Conservation (phyloP, 1,140 invertebrate genomes). For the Drosophila ironensis region DNA sequence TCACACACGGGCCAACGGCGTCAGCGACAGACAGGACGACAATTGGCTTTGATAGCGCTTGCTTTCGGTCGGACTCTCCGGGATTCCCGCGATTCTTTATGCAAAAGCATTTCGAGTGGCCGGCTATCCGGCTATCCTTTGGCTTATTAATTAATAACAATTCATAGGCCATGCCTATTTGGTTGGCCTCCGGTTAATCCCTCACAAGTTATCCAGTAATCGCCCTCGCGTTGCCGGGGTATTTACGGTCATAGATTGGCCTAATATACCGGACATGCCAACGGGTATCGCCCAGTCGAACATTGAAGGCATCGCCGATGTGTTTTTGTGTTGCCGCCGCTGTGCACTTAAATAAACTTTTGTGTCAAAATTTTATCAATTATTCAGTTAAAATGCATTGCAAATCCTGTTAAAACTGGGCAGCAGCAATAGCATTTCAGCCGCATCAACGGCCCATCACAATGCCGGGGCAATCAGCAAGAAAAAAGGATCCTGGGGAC, state of each 20-base stretch:
- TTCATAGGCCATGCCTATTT: conserved; percentile 29
- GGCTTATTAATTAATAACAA: conserved; percentile 61
- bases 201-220: neutral
- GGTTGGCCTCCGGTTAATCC: conserved; percentile 12
- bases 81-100: conserved; percentile 7
- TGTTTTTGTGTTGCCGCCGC: conserved; percentile 13
- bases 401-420: conserved; percentile 57
- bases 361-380: conserved; percentile 65
- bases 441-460: neutral
- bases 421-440: neutral
- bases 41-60: too few species aligned
- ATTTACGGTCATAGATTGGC: too few species aligned
- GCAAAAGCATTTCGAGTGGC: conserved; percentile 22
- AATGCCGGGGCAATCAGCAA: neutral
- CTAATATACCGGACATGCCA: too few species aligned
- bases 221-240: too few species aligned
- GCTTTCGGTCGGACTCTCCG: too few species aligned
- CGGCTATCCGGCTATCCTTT: conserved; percentile 8
- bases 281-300: conserved; percentile 4
- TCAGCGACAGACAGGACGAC: conserved; percentile 56
- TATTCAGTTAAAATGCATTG: conserved; percentile 64
- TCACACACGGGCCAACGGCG: conserved; percentile 45
- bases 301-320: neutral
- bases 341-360: conserved; percentile 58
- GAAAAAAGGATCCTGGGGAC: neutral